phyloP scores from a whole-genome alignment of 2,888 invertebrate genomes.

The Cephus pygmeus region DNA sequence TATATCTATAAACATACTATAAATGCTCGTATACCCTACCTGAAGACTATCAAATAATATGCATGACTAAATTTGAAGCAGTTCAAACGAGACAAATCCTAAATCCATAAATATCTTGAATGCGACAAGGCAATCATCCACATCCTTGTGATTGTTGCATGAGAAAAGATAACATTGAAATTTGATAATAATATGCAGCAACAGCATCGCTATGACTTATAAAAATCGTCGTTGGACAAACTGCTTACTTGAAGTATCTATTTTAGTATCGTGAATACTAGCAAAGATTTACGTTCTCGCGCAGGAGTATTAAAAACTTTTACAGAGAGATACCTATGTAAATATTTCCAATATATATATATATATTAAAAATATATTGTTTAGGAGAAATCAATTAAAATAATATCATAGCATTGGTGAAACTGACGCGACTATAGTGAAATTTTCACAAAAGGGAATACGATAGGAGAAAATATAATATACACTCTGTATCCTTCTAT shows the following conservation, averaged over 20 bases:
- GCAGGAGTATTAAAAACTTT: background rate
- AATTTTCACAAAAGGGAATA: background rate
- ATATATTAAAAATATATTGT: background rate
- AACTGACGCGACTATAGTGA: background rate
- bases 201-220: background rate
- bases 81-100: background rate
- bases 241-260: background rate
- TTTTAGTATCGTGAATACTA: background rate
- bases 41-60: background rate
- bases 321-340: background rate
- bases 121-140: background rate
- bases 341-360: background rate
- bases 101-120: background rate
- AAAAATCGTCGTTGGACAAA: background rate
- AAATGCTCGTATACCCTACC: background rate
- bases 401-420: background rate
- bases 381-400: background rate
- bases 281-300: background rate
- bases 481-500: background rate
- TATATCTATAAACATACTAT: background rate
- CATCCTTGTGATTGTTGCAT: background rate
- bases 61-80: background rate
- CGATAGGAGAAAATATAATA: background rate
- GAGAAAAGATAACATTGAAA: background rate
- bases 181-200: background rate